Evolutionary conservation across 1,140 invertebrate genomes (phyloP), one percentile per base, ranked within the genome.

Genomic region (Tetranychus cinnabarinus): DNA sequence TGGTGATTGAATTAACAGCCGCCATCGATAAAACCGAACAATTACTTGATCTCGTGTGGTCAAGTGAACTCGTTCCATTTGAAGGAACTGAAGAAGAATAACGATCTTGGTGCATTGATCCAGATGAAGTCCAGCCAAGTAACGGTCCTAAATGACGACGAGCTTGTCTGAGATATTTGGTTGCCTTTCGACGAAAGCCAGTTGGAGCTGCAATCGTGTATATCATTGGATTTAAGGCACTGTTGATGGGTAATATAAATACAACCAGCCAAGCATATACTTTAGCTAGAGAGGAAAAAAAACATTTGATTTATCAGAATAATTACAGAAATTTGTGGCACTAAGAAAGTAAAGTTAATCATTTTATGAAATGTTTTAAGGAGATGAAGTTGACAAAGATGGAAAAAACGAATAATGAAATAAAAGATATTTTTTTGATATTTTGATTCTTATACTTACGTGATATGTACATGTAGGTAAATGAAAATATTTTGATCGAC

Each of bases 151-250:
- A 46, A 31, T 46, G 34, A 13, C 10, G 31, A 23, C 37, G 59
- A 50, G 23, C 34, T 54, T 52, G n/a, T 50, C 36, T 13, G 4
- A 54, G 6, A 60, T 50, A 37, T 35, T 60, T 54, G n/a, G 50
- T 4, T 1, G n/a, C 37, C 2, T 12, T 52, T 56, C 66, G 60
- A 46, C 65, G 57, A 6, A 68, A 61, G 58, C 66, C 65, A 10
- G 66, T 81, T 0, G 80, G 79, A 4, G 82, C 83, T 0, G 83
- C 84, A 59, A 86, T 82, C 4, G 84, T 86, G 67, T 86, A 87
- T 0, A 87, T 72, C 1, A 85, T 68, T 1, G 84, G 84, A 72
- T 87, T 87, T 1, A 85, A 72, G 1, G 83, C 82, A 0, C 82
- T 82, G 69, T 86, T 86, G 0, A 86, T 75, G 0, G 85, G 85